These are phyloP conservation scores for Sciurus vulgaris DNA, from an alignment of 2,797 vertebrate species.

Conservation along the genomic window DNA sequence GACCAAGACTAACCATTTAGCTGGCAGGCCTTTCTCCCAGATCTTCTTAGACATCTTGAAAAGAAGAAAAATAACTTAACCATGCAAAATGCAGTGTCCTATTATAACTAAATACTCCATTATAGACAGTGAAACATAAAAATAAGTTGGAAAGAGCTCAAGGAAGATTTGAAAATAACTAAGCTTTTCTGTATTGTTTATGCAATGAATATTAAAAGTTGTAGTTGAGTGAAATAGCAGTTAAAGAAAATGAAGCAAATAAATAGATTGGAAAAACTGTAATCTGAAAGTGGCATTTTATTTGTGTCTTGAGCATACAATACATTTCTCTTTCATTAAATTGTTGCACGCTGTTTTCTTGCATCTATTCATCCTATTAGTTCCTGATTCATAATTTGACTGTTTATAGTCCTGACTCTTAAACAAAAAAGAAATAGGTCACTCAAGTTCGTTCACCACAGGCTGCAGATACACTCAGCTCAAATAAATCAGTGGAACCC, in stretches of 20 bases:
- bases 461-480: constrained; percentile 63
- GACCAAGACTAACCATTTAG: constrained; percentile 49
- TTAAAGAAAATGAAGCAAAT: constrained; percentile 82
- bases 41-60: constrained; percentile 52
- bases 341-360: constrained; percentile 60
- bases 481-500: constrained; percentile 65
- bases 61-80: constrained; percentile 63
- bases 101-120: constrained; percentile 72
- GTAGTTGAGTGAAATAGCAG: constrained; percentile 72
- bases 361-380: constrained; percentile 70
- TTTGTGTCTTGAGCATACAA: constrained; percentile 73
- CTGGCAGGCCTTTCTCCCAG: neutral
- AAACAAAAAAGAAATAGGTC: constrained; percentile 83
- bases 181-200: constrained; percentile 69
- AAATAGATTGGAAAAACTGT: constrained; percentile 78
- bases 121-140: constrained; percentile 66
- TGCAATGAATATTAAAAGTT: constrained; percentile 81
- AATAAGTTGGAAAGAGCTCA: constrained; percentile 47
- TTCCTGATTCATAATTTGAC: constrained; percentile 66
- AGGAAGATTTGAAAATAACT: constrained; percentile 76
- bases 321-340: constrained; percentile 79
- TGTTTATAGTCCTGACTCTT: constrained; percentile 82
- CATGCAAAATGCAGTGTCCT: constrained; percentile 55
- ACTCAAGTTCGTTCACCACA: constrained; percentile 37
- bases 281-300: constrained; percentile 78